Conservation (phyloP, 2,113 vertebrate species). For the Hippocampus comes region DNA sequence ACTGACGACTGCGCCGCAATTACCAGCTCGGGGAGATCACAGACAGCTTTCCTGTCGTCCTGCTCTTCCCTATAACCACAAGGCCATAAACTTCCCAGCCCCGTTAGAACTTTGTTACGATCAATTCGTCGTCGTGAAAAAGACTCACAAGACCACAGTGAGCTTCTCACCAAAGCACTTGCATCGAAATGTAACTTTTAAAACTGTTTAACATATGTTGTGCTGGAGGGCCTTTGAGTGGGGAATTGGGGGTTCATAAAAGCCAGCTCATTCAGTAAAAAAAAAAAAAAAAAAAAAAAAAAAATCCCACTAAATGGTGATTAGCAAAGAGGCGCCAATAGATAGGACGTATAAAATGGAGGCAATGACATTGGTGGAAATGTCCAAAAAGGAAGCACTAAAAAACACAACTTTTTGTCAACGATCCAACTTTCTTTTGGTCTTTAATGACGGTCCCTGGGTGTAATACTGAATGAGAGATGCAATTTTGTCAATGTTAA, state of each 20-base stretch:
- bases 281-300: conserved; percentile 19
- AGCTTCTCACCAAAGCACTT: conserved; percentile 52
- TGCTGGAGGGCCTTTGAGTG: conserved; percentile 39
- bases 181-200: conserved; percentile 50
- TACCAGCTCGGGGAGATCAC: conserved; percentile 40
- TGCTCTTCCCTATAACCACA: conserved; percentile 30
- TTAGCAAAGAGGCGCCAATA: conserved; percentile 22
- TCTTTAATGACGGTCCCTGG: background rate
- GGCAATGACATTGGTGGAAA: conserved; percentile 8
- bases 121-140: conserved; percentile 34
- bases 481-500: background rate
- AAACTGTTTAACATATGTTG: conserved; percentile 54
- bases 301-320: conserved; percentile 51
- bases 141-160: conserved; percentile 52
- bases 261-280: background rate
- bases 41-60: conserved; percentile 25
- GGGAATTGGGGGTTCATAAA: conserved; percentile 25
- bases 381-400: conserved; percentile 32
- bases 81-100: conserved; percentile 45
- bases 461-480: background rate
- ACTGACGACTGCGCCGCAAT: conserved; percentile 46
- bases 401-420: background rate
- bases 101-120: conserved; percentile 29
- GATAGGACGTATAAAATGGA: conserved; percentile 30
- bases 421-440: background rate